Base-by-base conservation (phyloP, 1,140 invertebrate genomes). In the Drosophila azteca region DNA sequence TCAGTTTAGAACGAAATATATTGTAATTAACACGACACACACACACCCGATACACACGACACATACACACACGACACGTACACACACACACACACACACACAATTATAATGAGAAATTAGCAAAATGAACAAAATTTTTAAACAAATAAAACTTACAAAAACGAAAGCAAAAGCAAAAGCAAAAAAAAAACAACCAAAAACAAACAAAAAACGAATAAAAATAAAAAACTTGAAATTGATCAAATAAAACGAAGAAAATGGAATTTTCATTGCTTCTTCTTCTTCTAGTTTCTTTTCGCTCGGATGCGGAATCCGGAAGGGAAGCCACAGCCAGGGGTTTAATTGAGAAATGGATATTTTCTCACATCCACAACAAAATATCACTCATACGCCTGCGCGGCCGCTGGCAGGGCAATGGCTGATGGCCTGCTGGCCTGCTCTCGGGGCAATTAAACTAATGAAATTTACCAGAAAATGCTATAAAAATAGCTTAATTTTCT, bases 61-160 rank as follows among this genome's bases (percentile, higher is more conserved):
- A 54, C 13, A 54, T 24, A 43, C 13, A 57, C 2, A 57, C 43
- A 45, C 52, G n/a, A 24, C 22, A 24, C 22, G 2, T 2, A 22
- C 22, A 24, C 22, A 43, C 8, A 24, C 29, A 54, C 41, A 20
- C 35, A 57, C 20, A 45, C 22, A 65, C 58, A 71, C 61, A 79
- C 68, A 81, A 85, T 87, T 87, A 87, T 82, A 85, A 82, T 78
- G 69, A 81, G 62, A 74, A 83, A 88, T 88, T 88, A 88, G 83
- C 84, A 88, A 88, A 87, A 83, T 88, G 83, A 88, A 88, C 84
- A 88, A 88, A 79, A 88, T 88, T 88, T 87, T 89, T 89, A 88
- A 88, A 84, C 79, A 88, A 83, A 88, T 88, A 88, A 88, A 88
- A 73, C 77, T 83, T 77, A 63, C 84, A 80, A 79, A 72, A 64